Base-by-base conservation (phyloP, 2,888 invertebrate species). In the Eupsilia transversa region DNA sequence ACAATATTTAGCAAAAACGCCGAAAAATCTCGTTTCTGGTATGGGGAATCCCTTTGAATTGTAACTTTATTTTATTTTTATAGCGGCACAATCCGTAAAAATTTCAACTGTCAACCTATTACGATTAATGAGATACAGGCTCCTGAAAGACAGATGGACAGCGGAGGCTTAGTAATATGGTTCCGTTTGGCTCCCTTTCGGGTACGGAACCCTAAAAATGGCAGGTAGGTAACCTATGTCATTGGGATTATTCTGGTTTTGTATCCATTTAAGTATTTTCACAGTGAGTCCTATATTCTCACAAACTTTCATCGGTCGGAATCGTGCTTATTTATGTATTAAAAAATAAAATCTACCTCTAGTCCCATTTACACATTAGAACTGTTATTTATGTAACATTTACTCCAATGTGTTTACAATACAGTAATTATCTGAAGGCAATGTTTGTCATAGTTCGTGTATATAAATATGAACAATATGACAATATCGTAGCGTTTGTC, bases 401-500 rank as follows among this genome's bases (percentile, higher is more conserved):
- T 41, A 52, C 75, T 23, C 30, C 35, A 5, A 54, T 67, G 41
- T 81, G n/a, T 68, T 67, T 27, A 75, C 54, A 46, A 10, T 54
- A 68, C 61, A 43, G 23, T 63, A 59, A 66, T 49, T 57, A 69
- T 72, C 35, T 78, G 64, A 68, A 77, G 43, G 59, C 33, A 56
- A 59, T 63, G 43, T 82, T 57, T 67, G 12, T 56, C 68, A 60
- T 52, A 65, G 35, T 82, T 66, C 10, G 27, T 33, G 30, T 57
- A 77, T 77, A 79, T 77, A 71, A 77, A 59, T 77, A 57, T 57
- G 35, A 57, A 61, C 30, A n/a, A n/a, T n/a, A n/a, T n/a, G 20
- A n/a, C 60, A 65, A 57, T 65, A 46, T 73, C 52, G 60, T 23
- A 23, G 33, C 52, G 57, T 80, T 82, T 69, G 83, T 78, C 73